Base-by-base conservation (phyloP, 2,888 invertebrate genomes). In the Desoria tigrina region DNA sequence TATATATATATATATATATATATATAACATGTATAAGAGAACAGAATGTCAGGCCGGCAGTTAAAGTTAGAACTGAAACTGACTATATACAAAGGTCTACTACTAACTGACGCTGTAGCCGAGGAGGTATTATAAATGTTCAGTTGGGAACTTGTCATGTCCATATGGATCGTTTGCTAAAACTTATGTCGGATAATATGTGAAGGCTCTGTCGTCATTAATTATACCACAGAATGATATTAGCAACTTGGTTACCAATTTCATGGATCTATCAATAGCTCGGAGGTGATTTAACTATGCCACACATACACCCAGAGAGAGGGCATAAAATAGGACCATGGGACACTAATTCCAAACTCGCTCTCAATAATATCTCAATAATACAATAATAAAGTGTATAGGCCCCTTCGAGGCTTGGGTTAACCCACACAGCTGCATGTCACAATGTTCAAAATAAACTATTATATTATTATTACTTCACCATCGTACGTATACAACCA, bases 381-480 rank as follows among this genome's bases (percentile, higher is more conserved):
- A 32, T 32, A 32, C 32, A 32, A 32, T 32, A 32, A 32, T 32
- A 32, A 4, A 4, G 32, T 32, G 32, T 11, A 32, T 11, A 7
- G 32, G 4, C 11, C 32, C 45, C 45, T 21, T 45, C 16, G 39
- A 16, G 11, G 6, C 51, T 24, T 51, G 51, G 42, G 45, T 58
- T 45, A 58, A 49, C 58, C 58, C 45, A 58, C 45, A 58, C 58
- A 42, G 45, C 58, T 58, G 58, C 32, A 57, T 57, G 42, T 55
- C 58, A 58, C n/a, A n/a, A n/a, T n/a, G 45, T 45, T 58, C 27
- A 58, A 58, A 58, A 58, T 58, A 45, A 58, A 58, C 58, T 58
- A 58, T 58, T 58, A 58, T 58, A 58, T 58, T 45, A 24, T 58
- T 58, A 51, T 51, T 51, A 26, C 51, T 24, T 24, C n/a, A 18